Evolutionary conservation across 2,797 vertebrate genomes (phyloP).

Genomic region (Sphenopsis melanotis): DNA sequence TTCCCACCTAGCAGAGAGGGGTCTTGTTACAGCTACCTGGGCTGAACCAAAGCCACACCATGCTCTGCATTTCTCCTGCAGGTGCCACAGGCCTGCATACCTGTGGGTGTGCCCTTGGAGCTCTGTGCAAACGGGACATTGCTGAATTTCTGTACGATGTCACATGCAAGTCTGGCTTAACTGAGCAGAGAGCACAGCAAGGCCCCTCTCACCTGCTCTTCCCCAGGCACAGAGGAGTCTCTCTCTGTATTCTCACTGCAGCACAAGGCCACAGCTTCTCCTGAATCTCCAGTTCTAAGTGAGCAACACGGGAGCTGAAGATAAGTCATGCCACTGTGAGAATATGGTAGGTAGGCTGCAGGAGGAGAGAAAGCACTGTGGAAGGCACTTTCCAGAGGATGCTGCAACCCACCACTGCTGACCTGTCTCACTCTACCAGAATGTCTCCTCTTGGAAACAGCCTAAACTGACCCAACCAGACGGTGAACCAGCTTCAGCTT

Average conservation of each 20-base stretch:
- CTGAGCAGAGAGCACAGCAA: background rate
- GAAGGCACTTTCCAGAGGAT: background rate
- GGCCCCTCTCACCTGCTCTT: background rate
- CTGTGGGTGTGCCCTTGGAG: background rate
- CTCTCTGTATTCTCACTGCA: background rate
- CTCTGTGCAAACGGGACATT: background rate
- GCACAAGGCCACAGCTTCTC: background rate
- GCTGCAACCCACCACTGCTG: background rate
- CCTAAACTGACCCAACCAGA: background rate
- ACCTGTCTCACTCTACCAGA: background rate
- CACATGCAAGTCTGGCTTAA: background rate
- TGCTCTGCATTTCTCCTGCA: rapidly evolving
- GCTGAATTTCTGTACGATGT: background rate
- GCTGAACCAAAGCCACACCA: background rate
- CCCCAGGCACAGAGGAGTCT: background rate
- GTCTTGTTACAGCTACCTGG: background rate
- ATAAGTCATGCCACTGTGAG: background rate
- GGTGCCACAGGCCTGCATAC: rapidly evolving
- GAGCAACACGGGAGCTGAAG: background rate
- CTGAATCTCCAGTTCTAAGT: background rate
- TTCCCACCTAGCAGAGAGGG: rapidly evolving
- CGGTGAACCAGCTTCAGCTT: background rate
- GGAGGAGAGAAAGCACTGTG: background rate
- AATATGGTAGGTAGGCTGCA: background rate
- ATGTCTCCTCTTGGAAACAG: background rate